A percentile compares a stretch with the other conserved stretches of the same genome.
phyloP scores from a whole-genome alignment of 2,797 vertebrate species.

The Neolamprologus multifasciatus region DNA sequence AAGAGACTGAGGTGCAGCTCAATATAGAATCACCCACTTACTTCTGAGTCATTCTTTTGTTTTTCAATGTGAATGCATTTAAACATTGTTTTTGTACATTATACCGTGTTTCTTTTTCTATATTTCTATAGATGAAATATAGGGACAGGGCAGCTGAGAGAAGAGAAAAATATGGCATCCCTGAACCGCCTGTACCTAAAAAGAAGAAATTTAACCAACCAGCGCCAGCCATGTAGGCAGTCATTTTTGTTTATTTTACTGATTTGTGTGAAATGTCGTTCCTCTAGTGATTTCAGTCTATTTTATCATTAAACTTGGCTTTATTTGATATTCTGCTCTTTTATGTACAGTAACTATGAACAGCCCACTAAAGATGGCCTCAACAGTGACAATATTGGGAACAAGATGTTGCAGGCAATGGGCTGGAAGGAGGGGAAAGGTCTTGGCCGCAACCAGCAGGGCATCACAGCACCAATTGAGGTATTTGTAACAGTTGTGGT shows the following conservation, averaged over 20 bases:
- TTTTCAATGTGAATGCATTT: background rate
- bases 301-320: background rate
- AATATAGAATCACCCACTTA: background rate
- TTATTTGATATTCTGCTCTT: background rate
- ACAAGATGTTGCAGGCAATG: constrained; percentile 99
- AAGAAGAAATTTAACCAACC: constrained; percentile 93
- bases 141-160: constrained; percentile 95
- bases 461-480: constrained; percentile 96
- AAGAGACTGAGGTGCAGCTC: constrained; percentile 86
- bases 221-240: constrained; percentile 83
- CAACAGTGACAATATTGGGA: constrained; percentile 96
- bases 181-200: constrained; percentile 93
- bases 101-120: background rate
- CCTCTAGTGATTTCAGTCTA: background rate
- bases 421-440: constrained; percentile 98
- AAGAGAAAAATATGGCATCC: constrained; percentile 96
- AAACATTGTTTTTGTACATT: background rate
- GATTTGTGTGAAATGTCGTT: background rate
- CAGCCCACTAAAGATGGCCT: constrained; percentile 98
- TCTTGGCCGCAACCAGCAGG: constrained; percentile 94
- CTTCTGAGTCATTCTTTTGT: background rate
- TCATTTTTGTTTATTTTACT: background rate
- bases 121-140: constrained; percentile 85
- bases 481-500: constrained; percentile 54
- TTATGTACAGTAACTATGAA: constrained; percentile 86